Conservation (phyloP, 1,140 invertebrate genomes). For the Drosophila azteca region DNA sequence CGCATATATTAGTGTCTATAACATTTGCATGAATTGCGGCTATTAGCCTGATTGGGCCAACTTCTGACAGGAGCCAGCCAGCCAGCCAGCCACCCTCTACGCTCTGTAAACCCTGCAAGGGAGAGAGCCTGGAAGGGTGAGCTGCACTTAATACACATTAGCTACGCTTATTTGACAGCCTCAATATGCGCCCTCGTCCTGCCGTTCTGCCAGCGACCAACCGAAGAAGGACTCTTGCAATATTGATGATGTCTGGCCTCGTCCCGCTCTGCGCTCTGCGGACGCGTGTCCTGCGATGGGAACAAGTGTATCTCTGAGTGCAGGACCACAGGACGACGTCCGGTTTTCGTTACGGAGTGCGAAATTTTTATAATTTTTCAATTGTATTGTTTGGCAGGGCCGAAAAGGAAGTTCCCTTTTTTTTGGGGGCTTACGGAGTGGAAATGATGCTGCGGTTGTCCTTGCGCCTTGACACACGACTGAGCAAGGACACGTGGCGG, state of each 20-base stretch:
- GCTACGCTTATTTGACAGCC: constrained; percentile 77
- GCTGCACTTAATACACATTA: constrained; percentile 81
- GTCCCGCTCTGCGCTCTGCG: not conserved
- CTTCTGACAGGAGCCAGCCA: constrained; percentile 15
- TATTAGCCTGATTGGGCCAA: constrained; percentile 63
- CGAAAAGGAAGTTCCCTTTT: constrained; percentile 4
- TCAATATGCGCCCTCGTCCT: constrained; percentile 33
- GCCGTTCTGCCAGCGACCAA: not conserved
- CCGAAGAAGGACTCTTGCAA: constrained; percentile 46
- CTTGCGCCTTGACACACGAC: constrained; percentile 68
- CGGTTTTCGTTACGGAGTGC: constrained; percentile 68
- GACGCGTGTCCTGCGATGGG: constrained; percentile 53
- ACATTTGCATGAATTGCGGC: constrained; percentile 69
- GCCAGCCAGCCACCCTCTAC: constrained; percentile 7
- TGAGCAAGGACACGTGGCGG: constrained; percentile 66
- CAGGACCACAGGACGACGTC: constrained; percentile 53
- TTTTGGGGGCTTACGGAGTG: constrained; percentile 1
- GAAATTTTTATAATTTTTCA: constrained; percentile 82
- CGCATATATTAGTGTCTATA: constrained; percentile 61
- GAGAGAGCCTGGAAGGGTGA: constrained; percentile 34
- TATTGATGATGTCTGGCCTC: constrained; percentile 71
- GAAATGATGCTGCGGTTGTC: constrained; percentile 61
- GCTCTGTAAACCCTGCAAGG: not conserved
- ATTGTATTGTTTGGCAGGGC: constrained; percentile 69
- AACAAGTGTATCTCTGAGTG: constrained; percentile 72